phyloP scores from a whole-genome alignment of 1,140 invertebrate genomes.

The Scaptomyza hsui region DNA sequence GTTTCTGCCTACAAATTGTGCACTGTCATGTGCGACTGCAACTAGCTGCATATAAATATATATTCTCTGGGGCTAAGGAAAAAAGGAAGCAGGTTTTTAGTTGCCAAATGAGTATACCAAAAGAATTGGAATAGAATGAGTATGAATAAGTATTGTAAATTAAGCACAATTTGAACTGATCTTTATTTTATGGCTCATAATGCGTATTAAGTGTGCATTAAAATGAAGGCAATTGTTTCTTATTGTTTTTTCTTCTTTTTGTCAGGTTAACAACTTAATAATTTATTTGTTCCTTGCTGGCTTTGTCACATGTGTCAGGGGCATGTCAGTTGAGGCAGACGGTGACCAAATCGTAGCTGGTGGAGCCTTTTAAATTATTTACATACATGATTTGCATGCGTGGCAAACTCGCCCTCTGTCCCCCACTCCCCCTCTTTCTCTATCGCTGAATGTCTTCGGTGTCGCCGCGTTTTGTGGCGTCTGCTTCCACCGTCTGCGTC shows the following conservation, averaged over 20 bases:
- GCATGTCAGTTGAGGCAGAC: conserved; percentile 41
- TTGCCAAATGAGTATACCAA: no score
- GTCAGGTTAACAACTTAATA: conserved; percentile 71
- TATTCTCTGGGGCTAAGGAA: no score
- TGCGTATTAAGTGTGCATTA: conserved; percentile 56
- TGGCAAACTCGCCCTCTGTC: conserved; percentile 34
- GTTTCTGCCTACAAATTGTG: conserved; percentile 60
- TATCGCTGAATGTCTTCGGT: conserved; percentile 63
- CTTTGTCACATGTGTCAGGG: conserved; percentile 62
- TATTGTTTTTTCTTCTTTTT: conserved; percentile 30
- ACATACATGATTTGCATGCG: conserved; percentile 73
- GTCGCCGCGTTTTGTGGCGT: conserved; percentile 38
- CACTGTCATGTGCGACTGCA: conserved; percentile 38
- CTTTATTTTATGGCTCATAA: conserved; percentile 5
- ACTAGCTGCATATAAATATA: conserved; percentile 18
- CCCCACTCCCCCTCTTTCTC: neutral
- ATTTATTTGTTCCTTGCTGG: conserved; percentile 58
- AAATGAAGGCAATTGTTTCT: conserved; percentile 61
- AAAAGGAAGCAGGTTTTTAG: neutral
- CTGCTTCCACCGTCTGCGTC: conserved; percentile 23
- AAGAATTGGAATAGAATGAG: no score
- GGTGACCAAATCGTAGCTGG: conserved; percentile 4
- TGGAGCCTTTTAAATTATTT: conserved; percentile 67
- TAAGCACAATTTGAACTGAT: no score
- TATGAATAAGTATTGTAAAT: no score